Conservation (phyloP, 92 coral and sea anemone species). For the Actinostola sp. region DNA sequence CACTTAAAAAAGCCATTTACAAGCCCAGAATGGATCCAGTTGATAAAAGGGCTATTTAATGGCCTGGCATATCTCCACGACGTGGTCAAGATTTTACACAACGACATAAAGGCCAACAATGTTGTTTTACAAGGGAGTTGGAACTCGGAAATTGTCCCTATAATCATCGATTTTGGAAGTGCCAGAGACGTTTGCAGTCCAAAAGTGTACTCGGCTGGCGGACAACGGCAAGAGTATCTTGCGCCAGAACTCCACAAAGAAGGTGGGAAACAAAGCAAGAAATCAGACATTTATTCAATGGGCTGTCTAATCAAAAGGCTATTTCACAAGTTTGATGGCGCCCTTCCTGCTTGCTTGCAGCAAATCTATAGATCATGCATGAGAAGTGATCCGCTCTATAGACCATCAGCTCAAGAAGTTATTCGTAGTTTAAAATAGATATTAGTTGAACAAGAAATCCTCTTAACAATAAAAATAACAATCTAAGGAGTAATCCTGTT, state of each 20-base stretch:
- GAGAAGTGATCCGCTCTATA: not conserved
- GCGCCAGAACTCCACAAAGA: conserved; percentile 33
- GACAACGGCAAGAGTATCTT: conserved; percentile 10
- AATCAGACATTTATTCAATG: conserved; percentile 31
- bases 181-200: conserved; percentile 21
- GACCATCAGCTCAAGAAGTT: conserved; percentile 25
- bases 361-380: conserved; percentile 27
- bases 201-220: conserved; percentile 13
- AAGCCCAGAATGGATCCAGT: conserved; percentile 12
- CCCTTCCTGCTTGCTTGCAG: too few species aligned
- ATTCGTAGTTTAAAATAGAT: too few species aligned
- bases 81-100: too few species aligned
- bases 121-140: conserved; percentile 33
- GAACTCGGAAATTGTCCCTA: conserved; percentile 14
- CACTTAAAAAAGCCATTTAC: not conserved
- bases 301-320: conserved; percentile 17
- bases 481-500: too few species aligned
- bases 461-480: too few species aligned
- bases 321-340: conserved; percentile 1
- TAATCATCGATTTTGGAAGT: conserved; percentile 34
- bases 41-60: conserved; percentile 4
- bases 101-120: conserved; percentile 9
- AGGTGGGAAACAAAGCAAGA: conserved; percentile 30
- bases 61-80: conserved; percentile 23
- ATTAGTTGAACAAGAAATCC: too few species aligned